These are phyloP conservation scores for Atethmia centrago DNA, from an alignment of 2,888 invertebrate genomes.

Conservation along the genomic window DNA sequence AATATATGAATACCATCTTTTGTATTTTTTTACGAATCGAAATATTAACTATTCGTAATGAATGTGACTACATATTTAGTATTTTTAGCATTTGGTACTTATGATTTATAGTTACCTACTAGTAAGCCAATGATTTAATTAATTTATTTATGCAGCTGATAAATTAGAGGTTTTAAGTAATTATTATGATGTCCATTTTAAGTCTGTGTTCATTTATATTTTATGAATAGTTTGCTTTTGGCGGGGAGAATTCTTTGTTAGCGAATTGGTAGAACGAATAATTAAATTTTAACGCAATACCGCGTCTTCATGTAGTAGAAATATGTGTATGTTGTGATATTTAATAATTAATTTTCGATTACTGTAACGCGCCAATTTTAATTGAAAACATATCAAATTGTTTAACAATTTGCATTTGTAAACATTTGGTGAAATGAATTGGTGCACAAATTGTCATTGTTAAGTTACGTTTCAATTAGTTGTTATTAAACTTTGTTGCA, in stretches of 20 bases:
- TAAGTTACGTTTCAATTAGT: conserved; percentile 64
- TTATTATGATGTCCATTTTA: conserved; percentile 55
- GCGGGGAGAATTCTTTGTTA: conserved; percentile 40
- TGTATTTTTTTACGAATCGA: conserved; percentile 80
- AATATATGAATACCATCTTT: conserved; percentile 73
- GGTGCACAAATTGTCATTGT: conserved; percentile 76
- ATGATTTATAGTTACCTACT: conserved; percentile 48
- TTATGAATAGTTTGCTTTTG: conserved; percentile 50
- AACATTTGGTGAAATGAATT: conserved; percentile 61
- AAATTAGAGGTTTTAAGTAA: conserved; percentile 30
- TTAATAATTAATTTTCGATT: conserved; percentile 58
- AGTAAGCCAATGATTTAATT: conserved; percentile 35
- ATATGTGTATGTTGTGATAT: conserved; percentile 77
- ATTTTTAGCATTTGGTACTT: conserved; percentile 52
- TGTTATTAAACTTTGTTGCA: conserved; percentile 76
- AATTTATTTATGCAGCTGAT: conserved; percentile 57
- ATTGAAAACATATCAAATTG: conserved; percentile 75
- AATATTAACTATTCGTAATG: conserved; percentile 67
- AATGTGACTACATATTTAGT: conserved; percentile 45
- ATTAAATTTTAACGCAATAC: conserved; percentile 26
- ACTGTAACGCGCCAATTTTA: conserved; percentile 60
- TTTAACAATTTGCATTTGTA: conserved; percentile 80
- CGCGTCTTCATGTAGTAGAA: conserved; percentile 52
- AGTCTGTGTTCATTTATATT: conserved; percentile 68
- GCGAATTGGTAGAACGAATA: conserved; percentile 34